Evolutionary conservation across 2,888 invertebrate genomes (phyloP).

Genomic region (Cephus sareptanus): DNA sequence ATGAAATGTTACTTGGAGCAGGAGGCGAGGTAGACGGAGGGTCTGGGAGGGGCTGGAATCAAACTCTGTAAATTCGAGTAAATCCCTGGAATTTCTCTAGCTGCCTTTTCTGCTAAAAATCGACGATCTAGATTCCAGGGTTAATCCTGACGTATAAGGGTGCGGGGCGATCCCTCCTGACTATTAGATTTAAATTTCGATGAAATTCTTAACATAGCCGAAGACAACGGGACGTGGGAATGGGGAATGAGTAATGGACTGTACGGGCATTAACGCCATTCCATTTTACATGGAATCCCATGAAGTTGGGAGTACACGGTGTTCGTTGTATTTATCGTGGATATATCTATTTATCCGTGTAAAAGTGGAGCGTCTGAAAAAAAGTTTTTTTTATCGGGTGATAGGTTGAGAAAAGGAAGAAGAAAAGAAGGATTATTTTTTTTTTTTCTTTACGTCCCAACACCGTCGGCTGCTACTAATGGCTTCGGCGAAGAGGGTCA

Average conservation of each 20-base stretch:
- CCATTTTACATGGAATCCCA: background rate
- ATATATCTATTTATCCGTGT: background rate
- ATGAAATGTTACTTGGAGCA: background rate
- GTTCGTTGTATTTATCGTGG: background rate
- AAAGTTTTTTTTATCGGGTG: background rate
- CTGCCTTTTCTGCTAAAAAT: background rate
- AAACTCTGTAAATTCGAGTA: background rate
- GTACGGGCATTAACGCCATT: background rate
- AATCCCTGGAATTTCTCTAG: background rate
- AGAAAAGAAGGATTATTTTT: conserved; percentile 37
- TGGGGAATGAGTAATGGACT: background rate
- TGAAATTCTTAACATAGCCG: background rate
- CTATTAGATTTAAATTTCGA: background rate
- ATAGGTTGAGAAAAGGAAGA: conserved; percentile 30
- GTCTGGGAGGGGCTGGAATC: background rate
- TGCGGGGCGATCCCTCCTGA: background rate
- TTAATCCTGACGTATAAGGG: background rate
- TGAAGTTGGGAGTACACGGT: background rate
- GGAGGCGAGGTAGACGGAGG: background rate
- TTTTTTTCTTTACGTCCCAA: conserved; percentile 45
- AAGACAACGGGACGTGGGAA: background rate
- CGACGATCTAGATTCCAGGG: background rate
- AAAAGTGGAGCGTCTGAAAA: background rate
- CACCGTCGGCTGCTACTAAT: conserved; percentile 34
- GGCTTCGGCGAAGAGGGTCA: conserved; percentile 19